These are phyloP conservation scores for Tragelaphus strepsiceros DNA, from an alignment of 2,113 vertebrate genomes.

Conservation along the genomic window DNA sequence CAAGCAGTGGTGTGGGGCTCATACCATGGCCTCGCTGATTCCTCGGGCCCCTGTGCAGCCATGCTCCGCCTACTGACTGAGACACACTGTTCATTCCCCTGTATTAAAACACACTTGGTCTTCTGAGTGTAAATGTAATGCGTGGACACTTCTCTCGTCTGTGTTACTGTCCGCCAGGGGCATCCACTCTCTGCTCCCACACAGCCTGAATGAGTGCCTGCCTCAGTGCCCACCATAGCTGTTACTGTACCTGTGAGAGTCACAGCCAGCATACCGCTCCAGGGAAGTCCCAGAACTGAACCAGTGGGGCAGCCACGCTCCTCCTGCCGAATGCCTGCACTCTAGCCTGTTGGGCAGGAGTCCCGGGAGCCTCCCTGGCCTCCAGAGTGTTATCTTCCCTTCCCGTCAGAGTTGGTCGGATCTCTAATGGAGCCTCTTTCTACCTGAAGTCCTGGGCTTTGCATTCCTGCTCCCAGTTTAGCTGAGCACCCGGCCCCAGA, in stretches of 20 bases:
- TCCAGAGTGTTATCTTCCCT: not conserved
- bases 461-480: not conserved
- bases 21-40: not conserved
- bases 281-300: not conserved
- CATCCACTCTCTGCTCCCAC: not conserved
- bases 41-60: not conserved
- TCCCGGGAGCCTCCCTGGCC: not conserved
- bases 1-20: not conserved
- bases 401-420: accelerated
- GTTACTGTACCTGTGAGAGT: not conserved
- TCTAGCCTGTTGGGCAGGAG: not conserved
- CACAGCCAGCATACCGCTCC: not conserved
- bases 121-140: not conserved
- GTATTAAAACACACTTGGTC: not conserved
- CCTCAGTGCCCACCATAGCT: not conserved
- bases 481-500: not conserved
- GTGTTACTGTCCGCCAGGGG: not conserved
- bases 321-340: not conserved
- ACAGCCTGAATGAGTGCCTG: not conserved
- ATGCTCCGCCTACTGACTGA: not conserved
- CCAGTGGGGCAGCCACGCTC: not conserved
- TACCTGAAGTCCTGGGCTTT: not conserved
- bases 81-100: not conserved
- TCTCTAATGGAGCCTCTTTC: not conserved
- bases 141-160: too few relatives aligned